Evolutionary conservation across 2,113 vertebrate species (phyloP).

Genomic region (Microtus pennsylvanicus): DNA sequence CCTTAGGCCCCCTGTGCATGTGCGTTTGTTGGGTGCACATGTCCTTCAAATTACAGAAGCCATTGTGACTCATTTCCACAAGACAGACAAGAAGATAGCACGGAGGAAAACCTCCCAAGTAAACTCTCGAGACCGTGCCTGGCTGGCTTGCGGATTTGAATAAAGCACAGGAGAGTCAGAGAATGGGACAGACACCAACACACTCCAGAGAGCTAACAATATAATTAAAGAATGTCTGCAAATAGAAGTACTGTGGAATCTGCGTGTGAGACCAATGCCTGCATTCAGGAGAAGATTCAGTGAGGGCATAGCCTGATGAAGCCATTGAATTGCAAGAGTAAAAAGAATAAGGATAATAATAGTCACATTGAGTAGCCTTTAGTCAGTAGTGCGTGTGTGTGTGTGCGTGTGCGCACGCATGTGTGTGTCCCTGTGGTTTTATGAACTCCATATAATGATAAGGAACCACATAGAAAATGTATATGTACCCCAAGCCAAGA

Average conservation of each 20-base stretch:
- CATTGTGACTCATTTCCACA: background rate
- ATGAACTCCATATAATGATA: background rate
- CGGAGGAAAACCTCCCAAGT: background rate
- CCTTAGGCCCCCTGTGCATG: too few relatives aligned
- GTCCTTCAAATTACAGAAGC: background rate
- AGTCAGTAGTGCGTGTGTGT: background rate
- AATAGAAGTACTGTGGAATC: background rate
- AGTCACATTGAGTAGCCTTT: background rate
- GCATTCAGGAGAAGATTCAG: too few relatives aligned
- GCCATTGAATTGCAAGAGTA: background rate
- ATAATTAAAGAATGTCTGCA: background rate
- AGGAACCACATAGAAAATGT: background rate
- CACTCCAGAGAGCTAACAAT: background rate
- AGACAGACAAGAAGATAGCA: background rate
- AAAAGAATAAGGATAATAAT: background rate
- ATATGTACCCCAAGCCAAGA: background rate
- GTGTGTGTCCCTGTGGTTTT: too few relatives aligned
- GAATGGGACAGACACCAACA: background rate
- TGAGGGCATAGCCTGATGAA: background rate
- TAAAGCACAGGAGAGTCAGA: background rate
- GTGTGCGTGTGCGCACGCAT: background rate
- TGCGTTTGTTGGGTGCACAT: background rate
- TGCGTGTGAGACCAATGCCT: rapidly evolving
- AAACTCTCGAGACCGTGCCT: too few relatives aligned
- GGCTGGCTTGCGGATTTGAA: background rate